Conservation (phyloP, 2,113 vertebrate genomes). For the Apodemus sylvaticus region DNA sequence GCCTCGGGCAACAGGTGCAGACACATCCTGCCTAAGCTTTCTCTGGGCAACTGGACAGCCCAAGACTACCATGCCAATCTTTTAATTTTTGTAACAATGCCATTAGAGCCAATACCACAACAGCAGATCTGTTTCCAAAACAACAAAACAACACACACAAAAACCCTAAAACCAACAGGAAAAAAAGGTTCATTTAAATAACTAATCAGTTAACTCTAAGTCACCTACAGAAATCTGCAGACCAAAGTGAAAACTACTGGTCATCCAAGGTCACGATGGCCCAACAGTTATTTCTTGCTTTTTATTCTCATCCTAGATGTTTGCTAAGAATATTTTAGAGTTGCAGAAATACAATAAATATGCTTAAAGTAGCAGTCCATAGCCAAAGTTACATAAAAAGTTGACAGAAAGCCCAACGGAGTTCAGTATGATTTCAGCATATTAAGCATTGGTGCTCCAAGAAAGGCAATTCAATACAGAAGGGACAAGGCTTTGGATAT, state of each 20-base stretch:
- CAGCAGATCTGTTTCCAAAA: slow-evolving; percentile 37
- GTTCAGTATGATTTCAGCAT: slow-evolving; percentile 11
- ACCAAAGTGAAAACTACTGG: slow-evolving; percentile 27
- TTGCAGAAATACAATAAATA: slow-evolving; percentile 38
- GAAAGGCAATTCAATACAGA: slow-evolving; percentile 41
- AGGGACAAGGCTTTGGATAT: not conserved
- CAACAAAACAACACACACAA: not conserved
- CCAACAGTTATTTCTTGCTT: slow-evolving; percentile 49
- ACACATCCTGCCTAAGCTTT: not conserved
- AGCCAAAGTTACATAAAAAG: not conserved
- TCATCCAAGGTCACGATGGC: not conserved
- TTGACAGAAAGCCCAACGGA: not conserved
- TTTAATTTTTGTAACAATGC: not conserved
- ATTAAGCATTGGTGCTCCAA: not conserved
- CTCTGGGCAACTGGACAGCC: not conserved
- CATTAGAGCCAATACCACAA: not conserved
- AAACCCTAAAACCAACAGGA: not conserved
- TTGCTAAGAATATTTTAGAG: slow-evolving; percentile 18
- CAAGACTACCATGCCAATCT: not conserved
- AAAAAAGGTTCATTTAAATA: not conserved
- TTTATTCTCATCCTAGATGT: slow-evolving; percentile 45
- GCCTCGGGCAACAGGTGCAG: not conserved
- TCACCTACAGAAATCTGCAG: slow-evolving; percentile 22
- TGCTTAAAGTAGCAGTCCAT: not conserved
- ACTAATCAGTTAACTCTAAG: not conserved